Evolutionary conservation across 2,113 vertebrate genomes (phyloP).

Genomic region (Polyodon spathula): DNA sequence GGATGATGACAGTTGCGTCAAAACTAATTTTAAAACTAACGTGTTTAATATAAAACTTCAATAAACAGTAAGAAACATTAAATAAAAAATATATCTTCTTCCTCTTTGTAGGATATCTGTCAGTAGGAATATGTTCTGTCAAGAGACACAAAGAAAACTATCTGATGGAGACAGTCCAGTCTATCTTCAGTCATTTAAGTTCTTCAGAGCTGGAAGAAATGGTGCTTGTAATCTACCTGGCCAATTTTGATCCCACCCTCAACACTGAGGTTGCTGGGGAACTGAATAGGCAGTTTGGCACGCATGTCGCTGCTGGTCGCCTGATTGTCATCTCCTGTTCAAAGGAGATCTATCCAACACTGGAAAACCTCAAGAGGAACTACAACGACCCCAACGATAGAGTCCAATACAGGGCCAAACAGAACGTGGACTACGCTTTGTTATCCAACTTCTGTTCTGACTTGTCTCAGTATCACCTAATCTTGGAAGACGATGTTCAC

Average conservation of each 20-base stretch:
- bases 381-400: background rate
- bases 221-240: conserved; percentile 25
- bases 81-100: too few species aligned
- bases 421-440: conserved; percentile 19
- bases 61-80: too few species aligned
- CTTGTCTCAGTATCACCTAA: conserved; percentile 7
- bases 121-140: conserved; percentile 28
- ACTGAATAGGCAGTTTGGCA: conserved; percentile 8
- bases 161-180: conserved; percentile 22
- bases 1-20: too few species aligned
- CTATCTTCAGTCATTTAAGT: conserved; percentile 23
- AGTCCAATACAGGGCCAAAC: conserved; percentile 7
- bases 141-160: conserved; percentile 15
- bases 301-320: conserved; percentile 1
- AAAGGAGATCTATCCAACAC: background rate
- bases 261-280: conserved; percentile 14
- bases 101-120: conserved; percentile 12
- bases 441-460: conserved; percentile 14
- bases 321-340: conserved; percentile 14
- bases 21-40: too few species aligned
- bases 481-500: conserved; percentile 7
- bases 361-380: conserved; percentile 7
- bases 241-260: conserved; percentile 11
- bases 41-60: too few species aligned
- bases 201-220: conserved; percentile 14